Evolutionary conservation across 2,888 invertebrate species (phyloP).

Genomic region (Drepanosiphum platanoidis): DNA sequence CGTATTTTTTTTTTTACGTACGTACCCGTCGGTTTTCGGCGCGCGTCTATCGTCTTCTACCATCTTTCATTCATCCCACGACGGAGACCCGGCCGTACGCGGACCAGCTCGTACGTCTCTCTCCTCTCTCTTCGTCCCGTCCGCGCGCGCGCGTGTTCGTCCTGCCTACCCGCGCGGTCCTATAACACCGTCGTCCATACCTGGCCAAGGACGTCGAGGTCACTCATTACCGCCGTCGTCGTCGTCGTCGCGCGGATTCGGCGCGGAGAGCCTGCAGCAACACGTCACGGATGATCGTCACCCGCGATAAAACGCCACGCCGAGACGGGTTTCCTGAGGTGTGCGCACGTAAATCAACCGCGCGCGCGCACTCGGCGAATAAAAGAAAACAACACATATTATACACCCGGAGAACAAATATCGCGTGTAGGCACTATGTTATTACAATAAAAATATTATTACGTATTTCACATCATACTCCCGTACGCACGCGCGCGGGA

Average conservation of each 20-base stretch:
- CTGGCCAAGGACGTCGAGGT: slow-evolving; percentile 43
- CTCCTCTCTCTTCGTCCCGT: not conserved
- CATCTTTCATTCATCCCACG: slow-evolving; percentile 61
- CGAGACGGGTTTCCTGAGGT: slow-evolving; percentile 6
- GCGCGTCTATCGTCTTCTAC: slow-evolving; percentile 20
- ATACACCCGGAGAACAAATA: too few relatives aligned
- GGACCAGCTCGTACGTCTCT: not conserved
- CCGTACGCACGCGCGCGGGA: too few relatives aligned
- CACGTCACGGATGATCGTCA: slow-evolving; percentile 24
- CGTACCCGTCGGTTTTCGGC: slow-evolving; percentile 10
- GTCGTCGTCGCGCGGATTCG: slow-evolving; percentile 28
- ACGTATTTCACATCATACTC: too few relatives aligned
- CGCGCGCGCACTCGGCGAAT: too few relatives aligned
- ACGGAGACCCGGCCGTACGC: not conserved
- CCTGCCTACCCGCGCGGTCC: not conserved
- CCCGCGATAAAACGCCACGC: slow-evolving; percentile 23
- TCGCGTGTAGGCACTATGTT: too few relatives aligned
- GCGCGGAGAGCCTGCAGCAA: slow-evolving; percentile 4
- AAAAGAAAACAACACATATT: too few relatives aligned
- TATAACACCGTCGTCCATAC: not conserved
- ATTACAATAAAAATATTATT: too few relatives aligned
- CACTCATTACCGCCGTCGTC: slow-evolving; percentile 35
- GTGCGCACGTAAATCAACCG: not conserved
- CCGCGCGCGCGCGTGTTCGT: not conserved
- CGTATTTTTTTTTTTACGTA: too few relatives aligned